These are phyloP conservation scores for Pristionchus exspectatus DNA, from an alignment of 2,888 invertebrate species.

Conservation along the genomic window DNA sequence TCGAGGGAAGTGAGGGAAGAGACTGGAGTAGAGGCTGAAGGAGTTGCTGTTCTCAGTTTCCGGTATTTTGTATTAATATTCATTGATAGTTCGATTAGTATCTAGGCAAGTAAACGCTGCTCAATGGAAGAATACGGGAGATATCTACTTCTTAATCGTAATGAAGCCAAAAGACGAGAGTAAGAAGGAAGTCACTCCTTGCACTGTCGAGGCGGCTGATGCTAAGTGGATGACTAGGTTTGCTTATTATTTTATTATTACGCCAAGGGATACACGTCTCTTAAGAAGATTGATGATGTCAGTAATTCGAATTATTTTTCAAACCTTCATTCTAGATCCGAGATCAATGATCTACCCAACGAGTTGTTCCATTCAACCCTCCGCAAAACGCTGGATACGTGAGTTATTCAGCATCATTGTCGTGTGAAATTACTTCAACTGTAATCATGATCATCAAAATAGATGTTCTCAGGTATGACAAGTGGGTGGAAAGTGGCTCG, in stretches of 20 bases:
- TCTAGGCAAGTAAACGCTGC: constrained; percentile 58
- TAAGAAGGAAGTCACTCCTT: constrained; percentile 55
- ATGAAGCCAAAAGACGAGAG: constrained; percentile 65
- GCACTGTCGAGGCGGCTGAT: constrained; percentile 61
- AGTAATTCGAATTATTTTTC: too few species aligned
- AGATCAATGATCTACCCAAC: constrained; percentile 47
- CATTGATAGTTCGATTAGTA: neutral
- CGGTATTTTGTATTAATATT: constrained; percentile 53
- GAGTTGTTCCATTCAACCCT: constrained; percentile 61
- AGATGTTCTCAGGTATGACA: constrained; percentile 54
- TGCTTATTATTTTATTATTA: neutral
- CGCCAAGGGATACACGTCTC: too few species aligned
- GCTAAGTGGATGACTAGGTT: constrained; percentile 61
- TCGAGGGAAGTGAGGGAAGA: constrained; percentile 92
- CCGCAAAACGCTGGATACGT: constrained; percentile 54
- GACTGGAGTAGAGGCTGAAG: constrained; percentile 85
- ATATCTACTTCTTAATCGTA: constrained; percentile 66
- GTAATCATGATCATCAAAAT: neutral
- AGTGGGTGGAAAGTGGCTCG: constrained; percentile 53
- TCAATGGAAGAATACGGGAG: constrained; percentile 58
- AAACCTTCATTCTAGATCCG: neutral
- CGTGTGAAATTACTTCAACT: neutral
- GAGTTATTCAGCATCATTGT: neutral
- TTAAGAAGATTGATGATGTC: too few species aligned
- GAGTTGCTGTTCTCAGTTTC: constrained; percentile 59